Base-by-base conservation (phyloP, 2,797 vertebrate species). In the Phalloptychus januarius region DNA sequence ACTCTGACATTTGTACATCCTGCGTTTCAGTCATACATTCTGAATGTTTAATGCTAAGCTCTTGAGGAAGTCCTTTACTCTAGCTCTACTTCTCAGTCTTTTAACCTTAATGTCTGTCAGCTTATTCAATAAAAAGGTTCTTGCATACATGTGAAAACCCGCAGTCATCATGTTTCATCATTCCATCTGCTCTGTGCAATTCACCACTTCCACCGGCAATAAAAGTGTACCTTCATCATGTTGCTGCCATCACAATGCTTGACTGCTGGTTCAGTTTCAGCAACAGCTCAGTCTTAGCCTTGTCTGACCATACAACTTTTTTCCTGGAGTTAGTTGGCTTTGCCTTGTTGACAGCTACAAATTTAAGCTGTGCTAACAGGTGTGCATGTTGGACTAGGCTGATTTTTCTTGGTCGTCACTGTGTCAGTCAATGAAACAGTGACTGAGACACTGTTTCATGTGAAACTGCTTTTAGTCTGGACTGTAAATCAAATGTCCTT, bases 61-160 rank as follows among this genome's bases (percentile, higher is more conserved):
- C 38, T 71, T 56, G 10, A 56, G 75, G 44, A 7, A 48, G 70
- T 74, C 2, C 25, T 58, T 50, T 38, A 42, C 42, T 46, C 48
- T 12, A n/a, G 20, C 54, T 42, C 36, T 15, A 10, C 16, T 33
- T 67, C 5, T 70, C 6, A 65, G 4, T 75, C 58, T 78, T 46
- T 75, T 82, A 72, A 82, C 69, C 46, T 72, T 20, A 36, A 71
- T 33, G 28, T 58, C 61, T 63, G 18, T 38, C 31, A 36, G 18
- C 65, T 42, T 25, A 25, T 69, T 28, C 40, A 45, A 16, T 70
- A 45, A 4, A 70, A 70, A 44, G 33, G 67, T 70, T 7, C 4
- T n/a, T 61, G 56, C 56, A 61, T 61, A 61, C 28, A 15, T 33
- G 56, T 61, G 28, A 16, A 33, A 61, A 61, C 56, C 28, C n/a